phyloP scores from a whole-genome alignment of 2,888 invertebrate genomes.

The Apodemia hepburni region DNA sequence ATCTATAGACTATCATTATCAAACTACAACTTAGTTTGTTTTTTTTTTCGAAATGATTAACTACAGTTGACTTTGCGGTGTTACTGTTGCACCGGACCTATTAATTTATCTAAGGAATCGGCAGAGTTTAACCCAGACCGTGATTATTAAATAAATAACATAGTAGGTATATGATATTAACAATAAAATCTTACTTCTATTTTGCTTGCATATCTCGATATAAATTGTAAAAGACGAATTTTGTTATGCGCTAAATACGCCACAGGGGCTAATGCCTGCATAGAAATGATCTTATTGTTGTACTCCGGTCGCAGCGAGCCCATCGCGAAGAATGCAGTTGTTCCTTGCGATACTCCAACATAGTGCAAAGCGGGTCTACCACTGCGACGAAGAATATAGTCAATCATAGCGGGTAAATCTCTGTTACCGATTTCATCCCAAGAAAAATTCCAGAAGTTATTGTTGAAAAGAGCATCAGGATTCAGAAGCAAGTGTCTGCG shows the following conservation, averaged over 20 bases:
- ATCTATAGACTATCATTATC: no score
- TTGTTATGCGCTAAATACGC: conserved; percentile 80
- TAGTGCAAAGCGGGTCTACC: conserved; percentile 83
- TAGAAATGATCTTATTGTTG: conserved; percentile 82
- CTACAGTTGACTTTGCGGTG: no score
- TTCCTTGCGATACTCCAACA: conserved; percentile 88
- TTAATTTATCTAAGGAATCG: no score
- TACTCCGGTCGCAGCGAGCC: conserved; percentile 82
- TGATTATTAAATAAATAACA: no score
- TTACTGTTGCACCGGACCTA: no score
- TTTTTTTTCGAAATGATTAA: no score
- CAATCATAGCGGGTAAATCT: conserved; percentile 91
- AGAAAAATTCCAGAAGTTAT: conserved; percentile 84
- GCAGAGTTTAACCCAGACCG: no score
- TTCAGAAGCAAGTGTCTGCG: conserved; percentile 72
- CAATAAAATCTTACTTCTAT: no score
- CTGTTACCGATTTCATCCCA: conserved; percentile 91
- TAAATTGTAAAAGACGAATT: no score
- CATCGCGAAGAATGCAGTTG: conserved; percentile 85
- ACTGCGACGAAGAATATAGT: conserved; percentile 82
- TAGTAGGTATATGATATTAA: no score
- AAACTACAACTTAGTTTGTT: no score
- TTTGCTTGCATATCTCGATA: no score
- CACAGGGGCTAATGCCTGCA: conserved; percentile 86
- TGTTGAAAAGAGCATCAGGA: conserved; percentile 51